Evolutionary conservation across 2,888 invertebrate species (phyloP), one percentile per base, ranked within the genome.

Genomic region (Caenorhabditis drosophilae): DNA sequence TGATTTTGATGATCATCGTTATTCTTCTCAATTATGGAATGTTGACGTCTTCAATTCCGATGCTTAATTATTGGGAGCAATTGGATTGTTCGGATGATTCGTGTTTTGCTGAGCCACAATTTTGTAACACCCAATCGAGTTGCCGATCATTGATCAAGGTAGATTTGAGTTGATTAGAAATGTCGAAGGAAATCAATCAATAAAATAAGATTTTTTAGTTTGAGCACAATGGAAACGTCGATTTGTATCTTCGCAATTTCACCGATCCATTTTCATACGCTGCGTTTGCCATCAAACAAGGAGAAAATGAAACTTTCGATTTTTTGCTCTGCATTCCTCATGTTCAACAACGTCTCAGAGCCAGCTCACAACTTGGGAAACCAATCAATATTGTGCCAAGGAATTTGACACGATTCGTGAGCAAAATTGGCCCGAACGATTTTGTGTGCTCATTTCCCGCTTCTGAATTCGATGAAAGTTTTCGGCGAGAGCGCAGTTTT

Each of bases 321-420:
- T 62, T 52, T 47, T 40, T 62, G n/a, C 15, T 56, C 18, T 62
- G 62, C 25, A 9, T 52, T 6, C 62, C 62, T 12, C 44, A 48
- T 9, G 36, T 47, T 12, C n/a, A 41, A 20, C 25, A 44, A 23
- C 51, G 35, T 0, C 12, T 42, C 34, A 41, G 56, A 4, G 62
- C 42, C 1, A 2, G 42, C 15, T 34, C 62, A 4, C 48, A 52
- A 22, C 48, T 62, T 34, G 62, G 56, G 20, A 41, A 23, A 2
- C 18, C 52, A 0, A 31, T 52, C 45, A 11, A 26, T 2, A 26
- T 62, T 9, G 22, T 18, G 11, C 16, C 2, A 31, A 12, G 41
- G 6, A 26, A 18, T 48, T 60, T 36, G 22, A 41, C 22, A 46
- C 55, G 61, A 56, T 16, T 34, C 1, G 47, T 61, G 15, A 45